These are phyloP conservation scores for Noctua comes DNA, from an alignment of 2,888 invertebrate species.

Conservation along the genomic window DNA sequence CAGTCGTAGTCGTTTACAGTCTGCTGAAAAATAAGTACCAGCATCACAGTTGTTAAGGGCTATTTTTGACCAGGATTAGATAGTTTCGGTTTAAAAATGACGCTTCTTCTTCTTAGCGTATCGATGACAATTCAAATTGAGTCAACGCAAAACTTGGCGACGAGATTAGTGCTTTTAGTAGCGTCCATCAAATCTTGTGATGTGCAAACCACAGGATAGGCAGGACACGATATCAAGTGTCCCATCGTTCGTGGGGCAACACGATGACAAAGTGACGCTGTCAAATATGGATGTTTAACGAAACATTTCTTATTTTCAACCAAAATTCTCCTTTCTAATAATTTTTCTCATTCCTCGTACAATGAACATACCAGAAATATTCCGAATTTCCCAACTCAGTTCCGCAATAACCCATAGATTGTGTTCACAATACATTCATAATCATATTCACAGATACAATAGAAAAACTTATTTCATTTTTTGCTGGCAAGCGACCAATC, in stretches of 20 bases:
- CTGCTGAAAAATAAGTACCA: neutral
- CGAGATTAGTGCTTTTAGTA: no score
- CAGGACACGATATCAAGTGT: no score
- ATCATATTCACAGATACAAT: slow-evolving; percentile 42
- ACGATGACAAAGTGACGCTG: no score
- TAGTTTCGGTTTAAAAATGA: neutral
- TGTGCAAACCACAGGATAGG: no score
- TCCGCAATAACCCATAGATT: slow-evolving; percentile 24
- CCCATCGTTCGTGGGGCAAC: no score
- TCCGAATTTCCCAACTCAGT: neutral
- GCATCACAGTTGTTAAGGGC: neutral
- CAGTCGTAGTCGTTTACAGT: neutral
- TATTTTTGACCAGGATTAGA: neutral
- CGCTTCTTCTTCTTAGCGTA: no score
- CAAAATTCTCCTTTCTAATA: neutral
- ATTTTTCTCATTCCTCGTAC: neutral
- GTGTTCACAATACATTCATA: slow-evolving; percentile 32
- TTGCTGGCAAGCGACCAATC: slow-evolving; percentile 59
- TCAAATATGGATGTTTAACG: neutral
- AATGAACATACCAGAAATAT: neutral
- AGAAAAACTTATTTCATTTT: slow-evolving; percentile 52
- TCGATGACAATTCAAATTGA: no score
- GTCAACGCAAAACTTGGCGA: no score
- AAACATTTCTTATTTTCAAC: neutral
- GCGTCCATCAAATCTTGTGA: no score